These are phyloP conservation scores for Pedicia rivosa DNA, from an alignment of 2,888 invertebrate species.

Conservation along the genomic window DNA sequence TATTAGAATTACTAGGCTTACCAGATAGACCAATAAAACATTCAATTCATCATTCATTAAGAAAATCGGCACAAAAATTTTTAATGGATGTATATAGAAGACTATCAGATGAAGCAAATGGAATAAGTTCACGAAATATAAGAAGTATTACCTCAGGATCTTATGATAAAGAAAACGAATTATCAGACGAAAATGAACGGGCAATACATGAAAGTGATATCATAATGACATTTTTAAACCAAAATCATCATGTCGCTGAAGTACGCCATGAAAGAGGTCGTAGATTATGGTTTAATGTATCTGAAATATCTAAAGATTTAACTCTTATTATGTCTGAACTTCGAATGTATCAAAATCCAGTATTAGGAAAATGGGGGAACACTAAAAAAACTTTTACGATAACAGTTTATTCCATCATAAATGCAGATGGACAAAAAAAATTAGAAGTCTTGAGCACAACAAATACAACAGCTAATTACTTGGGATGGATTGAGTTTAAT, in stretches of 20 bases:
- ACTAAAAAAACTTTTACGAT: constrained; percentile 24
- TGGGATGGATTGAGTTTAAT: constrained; percentile 81
- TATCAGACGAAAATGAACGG: constrained; percentile 64
- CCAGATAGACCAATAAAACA: constrained; percentile 55
- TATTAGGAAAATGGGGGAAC: constrained; percentile 25
- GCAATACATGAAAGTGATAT: constrained; percentile 86
- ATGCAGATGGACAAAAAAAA: constrained; percentile 35
- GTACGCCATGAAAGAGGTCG: constrained; percentile 73
- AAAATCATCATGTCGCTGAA: constrained; percentile 60
- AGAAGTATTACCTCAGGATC: constrained; percentile 29
- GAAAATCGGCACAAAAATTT: constrained; percentile 71
- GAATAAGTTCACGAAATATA: constrained; percentile 36
- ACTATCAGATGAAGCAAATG: constrained; percentile 39
- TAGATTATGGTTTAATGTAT: constrained; percentile 83
- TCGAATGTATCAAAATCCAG: constrained; percentile 51
- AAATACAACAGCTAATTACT: constrained; percentile 57
- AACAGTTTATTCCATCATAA: constrained; percentile 19
- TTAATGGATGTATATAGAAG: constrained; percentile 69
- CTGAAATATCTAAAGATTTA: constrained; percentile 69
- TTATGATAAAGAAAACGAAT: constrained; percentile 42
- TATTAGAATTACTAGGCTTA: constrained; percentile 73
- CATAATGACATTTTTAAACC: constrained; percentile 87
- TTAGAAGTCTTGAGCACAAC: constrained; percentile 57
- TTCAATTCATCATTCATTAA: constrained; percentile 16
- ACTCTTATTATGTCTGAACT: constrained; percentile 72